These are phyloP conservation scores for Aphelenchoides besseyi DNA, from an alignment of 1,140 invertebrate genomes.

Conservation along the genomic window DNA sequence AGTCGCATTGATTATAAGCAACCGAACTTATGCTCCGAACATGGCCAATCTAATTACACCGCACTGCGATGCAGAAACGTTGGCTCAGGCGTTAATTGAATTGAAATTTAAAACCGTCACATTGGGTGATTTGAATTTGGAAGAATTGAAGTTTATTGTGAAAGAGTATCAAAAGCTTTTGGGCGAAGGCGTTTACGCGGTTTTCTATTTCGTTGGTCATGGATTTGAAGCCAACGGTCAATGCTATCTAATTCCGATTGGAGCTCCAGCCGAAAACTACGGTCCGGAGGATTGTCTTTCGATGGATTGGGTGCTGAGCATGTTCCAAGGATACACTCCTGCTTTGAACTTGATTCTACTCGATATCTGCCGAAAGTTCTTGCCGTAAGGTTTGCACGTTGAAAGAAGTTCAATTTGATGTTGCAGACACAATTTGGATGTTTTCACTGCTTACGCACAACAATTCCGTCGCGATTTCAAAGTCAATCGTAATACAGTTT, in stretches of 20 bases:
- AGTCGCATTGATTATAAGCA: conserved; percentile 65
- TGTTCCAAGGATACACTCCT: conserved; percentile 62
- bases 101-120: conserved; percentile 66
- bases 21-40: conserved; percentile 64
- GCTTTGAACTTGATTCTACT: conserved; percentile 65
- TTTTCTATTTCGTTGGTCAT: conserved; percentile 67
- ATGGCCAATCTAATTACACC: conserved; percentile 63
- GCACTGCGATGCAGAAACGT: conserved; percentile 62
- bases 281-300: conserved; percentile 57
- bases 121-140: conserved; percentile 64
- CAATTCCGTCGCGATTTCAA: conserved; percentile 48
- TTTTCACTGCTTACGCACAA: conserved; percentile 56
- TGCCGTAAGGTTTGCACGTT: conserved; percentile 45
- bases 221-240: conserved; percentile 65
- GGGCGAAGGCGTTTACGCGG: conserved; percentile 64
- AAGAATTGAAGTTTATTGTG: conserved; percentile 64
- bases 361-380: conserved; percentile 64
- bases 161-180: conserved; percentile 64
- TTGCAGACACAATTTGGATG: conserved; percentile 50
- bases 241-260: conserved; percentile 65
- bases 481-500: conserved; percentile 61
- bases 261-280: conserved; percentile 63
- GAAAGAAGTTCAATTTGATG: conserved; percentile 19
- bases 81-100: conserved; percentile 56
- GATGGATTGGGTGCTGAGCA: conserved; percentile 63